Evolutionary conservation across 2,797 vertebrate genomes (phyloP).

Genomic region (Centropyge bicolor): DNA sequence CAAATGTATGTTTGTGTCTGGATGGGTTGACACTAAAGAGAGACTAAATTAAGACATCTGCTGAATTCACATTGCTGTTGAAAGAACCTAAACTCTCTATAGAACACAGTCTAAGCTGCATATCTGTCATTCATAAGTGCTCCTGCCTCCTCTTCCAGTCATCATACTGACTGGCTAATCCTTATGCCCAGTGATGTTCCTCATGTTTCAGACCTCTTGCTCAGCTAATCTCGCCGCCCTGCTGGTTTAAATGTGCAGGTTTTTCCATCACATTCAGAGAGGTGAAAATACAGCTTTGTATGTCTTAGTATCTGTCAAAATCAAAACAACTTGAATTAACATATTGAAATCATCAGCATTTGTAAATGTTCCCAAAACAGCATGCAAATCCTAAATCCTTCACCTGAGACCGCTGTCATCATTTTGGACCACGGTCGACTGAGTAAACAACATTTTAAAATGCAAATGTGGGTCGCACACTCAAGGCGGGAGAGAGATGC

Average conservation of each 20-base stretch:
- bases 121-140: not conserved
- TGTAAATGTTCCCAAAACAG: not conserved
- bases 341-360: not conserved
- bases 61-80: not conserved
- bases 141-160: not conserved
- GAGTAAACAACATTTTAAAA: not conserved
- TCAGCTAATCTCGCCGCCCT: not conserved
- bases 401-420: not conserved
- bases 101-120: not conserved
- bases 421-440: not conserved
- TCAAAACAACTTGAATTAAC: not conserved
- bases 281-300: not conserved
- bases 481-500: not conserved
- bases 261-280: not conserved
- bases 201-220: too few species aligned
- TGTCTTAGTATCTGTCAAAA: not conserved
- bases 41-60: not conserved
- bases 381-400: not conserved
- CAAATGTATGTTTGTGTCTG: too few species aligned
- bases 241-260: not conserved
- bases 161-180: not conserved
- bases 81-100: not conserved
- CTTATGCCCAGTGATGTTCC: not conserved
- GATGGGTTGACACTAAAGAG: too few species aligned
- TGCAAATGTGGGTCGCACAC: not conserved